phyloP scores from a whole-genome alignment of 2,888 invertebrate species.

The Geotrupes spiniger region DNA sequence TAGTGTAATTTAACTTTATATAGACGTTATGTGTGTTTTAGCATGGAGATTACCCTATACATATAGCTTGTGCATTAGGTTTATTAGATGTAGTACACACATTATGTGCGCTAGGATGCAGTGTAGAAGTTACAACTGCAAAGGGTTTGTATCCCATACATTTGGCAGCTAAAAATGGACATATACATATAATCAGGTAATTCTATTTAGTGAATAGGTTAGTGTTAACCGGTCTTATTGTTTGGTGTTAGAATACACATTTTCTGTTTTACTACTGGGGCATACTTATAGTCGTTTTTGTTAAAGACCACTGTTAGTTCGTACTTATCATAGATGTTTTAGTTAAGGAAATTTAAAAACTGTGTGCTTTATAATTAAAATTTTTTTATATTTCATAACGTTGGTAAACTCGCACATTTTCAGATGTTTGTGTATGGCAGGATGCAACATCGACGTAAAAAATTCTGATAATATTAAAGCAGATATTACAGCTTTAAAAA shows the following conservation, averaged over 20 bases:
- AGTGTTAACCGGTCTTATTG: no score
- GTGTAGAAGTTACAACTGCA: slow-evolving; percentile 62
- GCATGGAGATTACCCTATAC: slow-evolving; percentile 61
- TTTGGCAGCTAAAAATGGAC: slow-evolving; percentile 68
- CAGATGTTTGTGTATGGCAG: slow-evolving; percentile 66
- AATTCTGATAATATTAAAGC: slow-evolving; percentile 70
- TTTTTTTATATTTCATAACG: no score
- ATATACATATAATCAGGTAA: slow-evolving; percentile 65
- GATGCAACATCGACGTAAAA: slow-evolving; percentile 65
- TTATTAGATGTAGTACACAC: slow-evolving; percentile 57
- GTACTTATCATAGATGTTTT: no score
- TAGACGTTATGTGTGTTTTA: slow-evolving; percentile 39
- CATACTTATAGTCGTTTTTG: no score
- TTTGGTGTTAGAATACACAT: no score
- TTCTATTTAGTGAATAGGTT: slow-evolving; percentile 9
- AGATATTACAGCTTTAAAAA: slow-evolving; percentile 73
- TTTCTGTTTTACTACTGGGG: no score
- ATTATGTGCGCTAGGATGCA: slow-evolving; percentile 58
- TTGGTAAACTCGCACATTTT: no score
- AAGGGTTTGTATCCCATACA: slow-evolving; percentile 65
- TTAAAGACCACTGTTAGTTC: no score
- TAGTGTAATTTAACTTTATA: no score
- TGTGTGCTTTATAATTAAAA: no score
- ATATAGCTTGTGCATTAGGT: slow-evolving; percentile 57
- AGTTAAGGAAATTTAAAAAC: no score